Evolutionary conservation across 1,140 invertebrate genomes (phyloP), one percentile per base, ranked within the genome.

Genomic region (Solenopsis invicta): DNA sequence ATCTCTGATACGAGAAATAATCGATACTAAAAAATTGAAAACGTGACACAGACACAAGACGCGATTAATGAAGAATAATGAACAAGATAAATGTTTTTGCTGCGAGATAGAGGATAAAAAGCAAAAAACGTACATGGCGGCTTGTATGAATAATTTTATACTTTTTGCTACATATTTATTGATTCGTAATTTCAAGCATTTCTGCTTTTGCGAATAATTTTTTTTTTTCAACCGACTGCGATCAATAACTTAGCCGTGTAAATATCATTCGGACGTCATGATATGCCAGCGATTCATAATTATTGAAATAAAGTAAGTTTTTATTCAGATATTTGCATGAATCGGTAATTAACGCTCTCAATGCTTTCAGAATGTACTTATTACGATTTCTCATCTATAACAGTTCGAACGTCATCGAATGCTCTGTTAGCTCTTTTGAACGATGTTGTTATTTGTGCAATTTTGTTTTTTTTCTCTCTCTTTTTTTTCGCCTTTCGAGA

Each of bases 261-360:
- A 56, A 9, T 41, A 18, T 48, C 12, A 4, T 16, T 45, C 24
- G 18, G 6, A 16, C 34, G 10, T 71, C 16, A 21, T 13, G 61
- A 72, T 6, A 34, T 12, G 3, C 6, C 45, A n/a, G 16, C 3
- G 37, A 48, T 61, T 56, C 24, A 24, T 74, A 74, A 82, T 74
- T 74, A 74, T 82, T 74, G 37, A 21, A 61, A 59, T 82, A 74
- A 56, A 45, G 16, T 29, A n/a, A 16, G 9, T 61, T 72, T 72
- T 48, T 71, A 41, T 21, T n/a, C 13, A 56, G 8, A 34, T 12
- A 61, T 61, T 59, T 74, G 10, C 21, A 74, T 74, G 13, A 4
- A 34, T 72, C 3, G 24, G 5, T 9, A 4, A 56, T 74, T 29
- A 74, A 16, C 24, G 18, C 37, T 71, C 48, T 6, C 24, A 18